These are phyloP conservation scores for Aplysia californica DNA, from an alignment of 1,140 invertebrate species.

Conservation along the genomic window DNA sequence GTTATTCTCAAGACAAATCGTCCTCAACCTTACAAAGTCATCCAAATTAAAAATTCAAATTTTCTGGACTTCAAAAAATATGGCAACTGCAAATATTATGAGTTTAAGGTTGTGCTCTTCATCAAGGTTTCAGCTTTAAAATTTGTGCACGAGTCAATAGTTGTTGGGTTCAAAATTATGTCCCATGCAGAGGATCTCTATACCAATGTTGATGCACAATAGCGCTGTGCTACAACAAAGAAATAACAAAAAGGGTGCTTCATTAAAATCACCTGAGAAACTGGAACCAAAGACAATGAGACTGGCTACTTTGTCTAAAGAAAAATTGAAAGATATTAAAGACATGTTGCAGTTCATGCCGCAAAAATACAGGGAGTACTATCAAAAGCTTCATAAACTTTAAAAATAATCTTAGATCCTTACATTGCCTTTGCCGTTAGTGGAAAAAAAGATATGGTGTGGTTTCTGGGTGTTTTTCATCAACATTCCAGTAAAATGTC, in stretches of 20 bases:
- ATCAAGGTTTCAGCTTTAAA: background rate
- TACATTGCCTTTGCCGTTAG: too few relatives aligned
- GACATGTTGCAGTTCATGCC: background rate
- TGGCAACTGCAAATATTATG: background rate
- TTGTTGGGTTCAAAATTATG: background rate
- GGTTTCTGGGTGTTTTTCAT: too few relatives aligned
- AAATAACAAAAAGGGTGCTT: background rate
- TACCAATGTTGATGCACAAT: background rate
- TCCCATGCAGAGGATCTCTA: background rate
- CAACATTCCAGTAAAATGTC: too few relatives aligned
- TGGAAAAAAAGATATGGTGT: too few relatives aligned
- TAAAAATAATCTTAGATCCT: too few relatives aligned
- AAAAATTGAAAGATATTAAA: background rate
- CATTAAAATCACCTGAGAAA: background rate
- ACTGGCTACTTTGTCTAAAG: background rate
- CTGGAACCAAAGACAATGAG: background rate
- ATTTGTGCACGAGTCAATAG: background rate
- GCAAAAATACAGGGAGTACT: background rate
- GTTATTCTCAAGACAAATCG: background rate
- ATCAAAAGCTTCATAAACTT: background rate
- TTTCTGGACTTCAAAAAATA: background rate
- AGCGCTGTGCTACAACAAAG: background rate
- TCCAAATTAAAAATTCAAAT: background rate
- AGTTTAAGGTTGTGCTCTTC: background rate
- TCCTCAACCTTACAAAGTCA: background rate